Evolutionary conservation across 1,140 invertebrate species (phyloP), one percentile per base, ranked within the genome.

Genomic region (Dolichoris vasculosae): DNA sequence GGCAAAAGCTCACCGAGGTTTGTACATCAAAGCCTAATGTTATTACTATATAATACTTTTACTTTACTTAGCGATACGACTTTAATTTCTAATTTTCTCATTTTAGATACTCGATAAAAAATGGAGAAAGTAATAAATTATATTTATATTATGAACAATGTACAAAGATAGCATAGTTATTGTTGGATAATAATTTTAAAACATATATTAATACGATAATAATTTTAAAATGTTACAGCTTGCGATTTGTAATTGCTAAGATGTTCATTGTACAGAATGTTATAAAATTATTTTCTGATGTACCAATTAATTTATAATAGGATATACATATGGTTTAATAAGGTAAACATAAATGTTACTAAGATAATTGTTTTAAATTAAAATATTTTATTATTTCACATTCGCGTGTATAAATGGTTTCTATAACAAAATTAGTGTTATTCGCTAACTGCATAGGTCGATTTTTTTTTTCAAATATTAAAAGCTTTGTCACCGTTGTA

Each of bases 321-420:
- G 48, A 85, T 82, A 76, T 13, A 48, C 7, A 40, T 82, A 32
- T 67, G 55, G 46, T 59, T 46, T 77, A 78, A 71, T 17, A 78
- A 82, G 64, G 46, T 26, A 48, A 67, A 46, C 32, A 76, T 26
- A 17, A 81, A 81, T 81, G 84, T 82, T 76, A 85, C 79, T 76
- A 82, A 46, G 30, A 67, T 82, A 73, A 86, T 88, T 86, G 79
- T 89, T 87, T 90, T 89, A 89, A 90, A 90, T 89, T 90, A 90
- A 90, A 90, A 90, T 91, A 89, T 89, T 90, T 90, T 90, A 90
- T 90, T 90, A 89, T 89, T 84, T 90, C 85, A 88, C 86, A 87
- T 88, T 88, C 82, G 76, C 86, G 86, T 82, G 85, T 90, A 90
- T 89, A 91, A 91, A 90, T 88, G 87, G 88, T 75, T 88, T 85